Percentiles rank a stretch among this genome's conserved stretches.
Conservation (phyloP, 1,140 invertebrate species). For the Drosophila nasuta region DNA sequence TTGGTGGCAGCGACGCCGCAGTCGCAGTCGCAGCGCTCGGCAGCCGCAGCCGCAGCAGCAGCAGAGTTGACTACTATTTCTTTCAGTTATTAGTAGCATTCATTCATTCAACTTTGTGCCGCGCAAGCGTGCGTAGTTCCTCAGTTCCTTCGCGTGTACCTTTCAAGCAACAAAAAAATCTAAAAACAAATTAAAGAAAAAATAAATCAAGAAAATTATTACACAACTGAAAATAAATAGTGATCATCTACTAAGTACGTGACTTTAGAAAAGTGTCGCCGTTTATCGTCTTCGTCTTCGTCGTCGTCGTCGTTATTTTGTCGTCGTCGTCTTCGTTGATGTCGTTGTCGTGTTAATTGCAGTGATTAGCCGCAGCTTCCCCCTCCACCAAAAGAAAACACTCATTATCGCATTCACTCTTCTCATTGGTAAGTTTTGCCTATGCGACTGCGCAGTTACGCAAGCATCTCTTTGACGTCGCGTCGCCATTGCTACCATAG, state of each 20-base stretch:
- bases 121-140: constrained; percentile 82
- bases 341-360: constrained; percentile 42
- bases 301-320: background rate
- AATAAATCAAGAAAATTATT: constrained; percentile 29
- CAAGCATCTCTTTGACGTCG: constrained; percentile 12
- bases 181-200: constrained; percentile 26
- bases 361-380: constrained; percentile 41
- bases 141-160: constrained; percentile 81
- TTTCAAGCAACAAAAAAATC: constrained; percentile 39
- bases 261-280: constrained; percentile 4
- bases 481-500: constrained; percentile 36
- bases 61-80: constrained; percentile 79
- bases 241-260: constrained; percentile 7
- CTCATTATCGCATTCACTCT: constrained; percentile 19
- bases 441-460: constrained; percentile 53
- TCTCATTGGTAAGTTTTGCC: constrained; percentile 46
- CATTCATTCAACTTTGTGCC: constrained; percentile 83
- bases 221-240: constrained; percentile 3
- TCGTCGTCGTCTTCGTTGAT: constrained; percentile 7
- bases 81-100: constrained; percentile 83
- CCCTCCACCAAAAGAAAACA: background rate
- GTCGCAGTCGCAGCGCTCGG: constrained; percentile 33
- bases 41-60: constrained; percentile 49
- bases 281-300: background rate
- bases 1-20: constrained; percentile 70